phyloP scores from a whole-genome alignment of 2,113 vertebrate genomes.

The Haliaeetus leucogaster region DNA sequence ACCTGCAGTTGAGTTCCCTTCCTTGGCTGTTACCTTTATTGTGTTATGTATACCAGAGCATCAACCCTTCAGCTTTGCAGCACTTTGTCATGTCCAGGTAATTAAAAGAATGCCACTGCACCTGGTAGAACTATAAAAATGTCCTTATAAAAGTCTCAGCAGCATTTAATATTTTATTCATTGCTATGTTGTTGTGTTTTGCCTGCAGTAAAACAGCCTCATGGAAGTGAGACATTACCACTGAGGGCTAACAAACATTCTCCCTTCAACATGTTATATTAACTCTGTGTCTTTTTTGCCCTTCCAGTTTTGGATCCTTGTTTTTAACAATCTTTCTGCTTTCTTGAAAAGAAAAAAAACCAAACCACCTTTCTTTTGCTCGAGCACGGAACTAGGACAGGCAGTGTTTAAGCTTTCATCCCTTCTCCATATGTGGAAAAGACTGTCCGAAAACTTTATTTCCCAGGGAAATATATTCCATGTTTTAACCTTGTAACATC shows the following conservation, averaged over 20 bases:
- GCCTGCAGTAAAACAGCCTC: not conserved
- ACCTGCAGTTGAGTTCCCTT: not conserved
- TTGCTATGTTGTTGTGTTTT: not conserved
- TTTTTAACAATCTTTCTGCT: not conserved
- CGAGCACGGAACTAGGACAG: not conserved
- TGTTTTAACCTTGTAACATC: not conserved
- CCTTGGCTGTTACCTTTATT: not conserved
- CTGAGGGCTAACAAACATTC: not conserved
- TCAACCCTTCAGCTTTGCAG: not conserved
- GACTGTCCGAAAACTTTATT: not conserved
- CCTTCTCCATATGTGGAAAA: not conserved
- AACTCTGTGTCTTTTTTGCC: not conserved
- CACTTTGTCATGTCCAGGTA: slow-evolving; percentile 8
- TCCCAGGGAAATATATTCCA: not conserved
- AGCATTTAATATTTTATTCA: slow-evolving; percentile 40
- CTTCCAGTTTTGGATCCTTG: not conserved
- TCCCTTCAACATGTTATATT: not conserved
- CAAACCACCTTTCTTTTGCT: not conserved
- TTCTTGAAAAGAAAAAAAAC: not conserved
- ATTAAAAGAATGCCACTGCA: slow-evolving; percentile 6
- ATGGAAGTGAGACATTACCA: not conserved
- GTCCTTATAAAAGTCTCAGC: slow-evolving; percentile 11
- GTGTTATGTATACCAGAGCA: not conserved
- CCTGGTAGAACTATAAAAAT: not conserved
- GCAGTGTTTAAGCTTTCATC: not conserved